phyloP scores from a whole-genome alignment of 2,888 invertebrate species.

The Ferdinandea cuprea region DNA sequence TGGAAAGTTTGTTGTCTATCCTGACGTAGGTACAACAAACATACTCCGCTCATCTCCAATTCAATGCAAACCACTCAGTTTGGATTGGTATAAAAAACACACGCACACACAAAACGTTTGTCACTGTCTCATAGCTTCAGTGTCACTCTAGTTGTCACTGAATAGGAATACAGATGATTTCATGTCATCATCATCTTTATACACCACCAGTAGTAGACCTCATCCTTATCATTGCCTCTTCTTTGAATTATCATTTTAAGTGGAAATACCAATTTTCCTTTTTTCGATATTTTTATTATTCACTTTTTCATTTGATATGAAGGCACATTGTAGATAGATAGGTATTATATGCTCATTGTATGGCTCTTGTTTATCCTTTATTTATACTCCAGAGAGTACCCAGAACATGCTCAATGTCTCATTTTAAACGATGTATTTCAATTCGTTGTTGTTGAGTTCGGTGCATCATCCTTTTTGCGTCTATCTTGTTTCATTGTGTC shows the following conservation, averaged over 20 bases:
- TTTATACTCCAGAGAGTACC: neutral
- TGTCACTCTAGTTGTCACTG: slow-evolving; percentile 51
- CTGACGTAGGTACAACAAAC: no score
- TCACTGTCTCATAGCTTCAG: slow-evolving; percentile 32
- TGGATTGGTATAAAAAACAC: slow-evolving; percentile 3
- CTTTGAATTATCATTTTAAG: slow-evolving; percentile 69
- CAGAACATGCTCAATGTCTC: no score
- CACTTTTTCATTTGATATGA: neutral
- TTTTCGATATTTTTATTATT: slow-evolving; percentile 15
- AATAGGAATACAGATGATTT: slow-evolving; percentile 50
- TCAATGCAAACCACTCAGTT: slow-evolving; percentile 48
- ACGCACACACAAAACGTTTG: slow-evolving; percentile 18
- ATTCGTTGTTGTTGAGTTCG: no score
- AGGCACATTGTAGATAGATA: no score
- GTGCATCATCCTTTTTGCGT: no score
- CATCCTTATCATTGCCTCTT: slow-evolving; percentile 3
- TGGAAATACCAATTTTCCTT: slow-evolving; percentile 69
- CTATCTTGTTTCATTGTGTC: no score
- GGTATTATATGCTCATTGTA: neutral
- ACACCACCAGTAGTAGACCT: slow-evolving; percentile 2
- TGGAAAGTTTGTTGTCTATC: slow-evolving; percentile 19
- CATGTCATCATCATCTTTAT: slow-evolving; percentile 50
- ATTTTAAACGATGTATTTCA: no score
- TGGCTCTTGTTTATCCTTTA: neutral
- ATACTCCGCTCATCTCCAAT: no score